Conservation (phyloP, 2,113 vertebrate genomes). For the Leucopsar rothschildi region DNA sequence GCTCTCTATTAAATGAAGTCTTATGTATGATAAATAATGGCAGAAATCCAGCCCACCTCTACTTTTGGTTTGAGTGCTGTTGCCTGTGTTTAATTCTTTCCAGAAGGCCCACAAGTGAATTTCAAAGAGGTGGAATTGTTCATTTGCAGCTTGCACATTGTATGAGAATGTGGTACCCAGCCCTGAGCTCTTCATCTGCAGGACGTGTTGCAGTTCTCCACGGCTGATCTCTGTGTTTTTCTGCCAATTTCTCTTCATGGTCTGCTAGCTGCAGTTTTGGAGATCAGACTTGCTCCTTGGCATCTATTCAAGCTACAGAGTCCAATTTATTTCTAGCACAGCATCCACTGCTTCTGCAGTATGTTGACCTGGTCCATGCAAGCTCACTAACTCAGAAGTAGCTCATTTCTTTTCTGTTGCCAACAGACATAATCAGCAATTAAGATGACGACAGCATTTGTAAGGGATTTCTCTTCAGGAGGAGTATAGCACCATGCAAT, state of each 20-base stretch:
- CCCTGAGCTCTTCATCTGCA: neutral
- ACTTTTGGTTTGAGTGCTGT: neutral
- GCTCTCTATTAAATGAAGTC: neutral
- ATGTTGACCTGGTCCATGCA: neutral
- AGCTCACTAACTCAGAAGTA: neutral
- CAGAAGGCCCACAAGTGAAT: neutral
- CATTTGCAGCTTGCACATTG: neutral
- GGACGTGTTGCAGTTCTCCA: accelerated
- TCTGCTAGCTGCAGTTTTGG: conserved; percentile 22
- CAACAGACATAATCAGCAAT: neutral
- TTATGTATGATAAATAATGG: neutral
- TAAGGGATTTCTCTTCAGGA: neutral
- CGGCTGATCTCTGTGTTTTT: neutral
- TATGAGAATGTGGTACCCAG: neutral
- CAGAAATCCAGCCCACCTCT: neutral
- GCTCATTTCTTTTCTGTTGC: neutral
- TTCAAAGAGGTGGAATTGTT: neutral
- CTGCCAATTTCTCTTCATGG: conserved; percentile 9
- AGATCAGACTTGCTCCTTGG: conserved; percentile 12
- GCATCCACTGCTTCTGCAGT: neutral
- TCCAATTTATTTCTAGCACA: conserved; percentile 9
- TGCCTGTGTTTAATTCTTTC: neutral
- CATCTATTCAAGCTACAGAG: conserved; percentile 8
- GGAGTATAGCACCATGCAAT: neutral
- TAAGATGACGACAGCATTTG: neutral